phyloP scores from a whole-genome alignment of 2,797 vertebrate genomes.

The Mareca penelope region DNA sequence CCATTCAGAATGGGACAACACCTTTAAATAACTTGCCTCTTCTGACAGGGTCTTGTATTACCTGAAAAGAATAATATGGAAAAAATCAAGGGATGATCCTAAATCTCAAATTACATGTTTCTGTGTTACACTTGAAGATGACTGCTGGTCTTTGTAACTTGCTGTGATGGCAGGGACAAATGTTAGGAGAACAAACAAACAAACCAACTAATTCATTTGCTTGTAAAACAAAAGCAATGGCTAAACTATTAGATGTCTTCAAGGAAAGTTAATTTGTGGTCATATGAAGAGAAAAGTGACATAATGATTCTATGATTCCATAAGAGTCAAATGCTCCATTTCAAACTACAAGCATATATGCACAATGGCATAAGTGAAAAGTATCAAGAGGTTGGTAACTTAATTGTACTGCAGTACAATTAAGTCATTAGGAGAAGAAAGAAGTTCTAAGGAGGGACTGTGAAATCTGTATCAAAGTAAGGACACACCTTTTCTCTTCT shows the following conservation, averaged over 20 bases:
- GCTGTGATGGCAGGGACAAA: background rate
- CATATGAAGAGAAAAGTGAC: background rate
- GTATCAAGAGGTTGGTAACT: background rate
- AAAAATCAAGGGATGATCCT: background rate
- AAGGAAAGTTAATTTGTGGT: background rate
- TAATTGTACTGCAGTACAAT: background rate
- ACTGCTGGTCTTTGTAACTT: background rate
- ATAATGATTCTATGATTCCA: background rate
- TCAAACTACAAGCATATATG: background rate
- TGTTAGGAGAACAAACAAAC: background rate
- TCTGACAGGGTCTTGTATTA: background rate
- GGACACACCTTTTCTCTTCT: background rate
- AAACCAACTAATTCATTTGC: background rate
- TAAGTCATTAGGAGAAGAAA: background rate
- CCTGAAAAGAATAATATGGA: background rate
- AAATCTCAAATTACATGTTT: background rate
- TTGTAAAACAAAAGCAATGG: background rate
- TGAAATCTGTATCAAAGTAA: background rate
- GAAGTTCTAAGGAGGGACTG: background rate
- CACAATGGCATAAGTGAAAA: background rate
- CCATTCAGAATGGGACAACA: background rate
- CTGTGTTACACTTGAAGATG: background rate
- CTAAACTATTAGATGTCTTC: background rate
- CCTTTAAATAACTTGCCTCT: background rate
- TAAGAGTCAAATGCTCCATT: background rate